A percentile compares a stretch with the other conserved stretches of the same genome.
phyloP scores from a whole-genome alignment of 2,113 vertebrate species.

The Nothobranchius kuhntae region DNA sequence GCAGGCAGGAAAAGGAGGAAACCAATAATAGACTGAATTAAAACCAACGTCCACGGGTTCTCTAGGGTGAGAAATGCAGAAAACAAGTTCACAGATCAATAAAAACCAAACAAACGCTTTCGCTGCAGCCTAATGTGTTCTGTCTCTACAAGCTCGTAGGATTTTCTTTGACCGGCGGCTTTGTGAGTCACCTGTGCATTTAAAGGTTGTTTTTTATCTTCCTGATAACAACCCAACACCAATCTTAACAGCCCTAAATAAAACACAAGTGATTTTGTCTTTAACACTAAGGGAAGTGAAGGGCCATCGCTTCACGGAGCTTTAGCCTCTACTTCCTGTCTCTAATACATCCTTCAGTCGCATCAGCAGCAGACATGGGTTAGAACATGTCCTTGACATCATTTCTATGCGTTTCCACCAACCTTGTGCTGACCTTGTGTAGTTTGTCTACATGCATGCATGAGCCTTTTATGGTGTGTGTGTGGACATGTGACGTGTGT shows the following conservation, averaged over 20 bases:
- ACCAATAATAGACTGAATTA: background rate
- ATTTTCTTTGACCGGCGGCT: too few relatives aligned
- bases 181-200: background rate
- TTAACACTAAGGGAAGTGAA: background rate
- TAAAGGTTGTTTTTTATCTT: background rate
- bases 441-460: too few relatives aligned
- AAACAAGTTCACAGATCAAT: background rate
- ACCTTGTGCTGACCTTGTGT: too few relatives aligned
- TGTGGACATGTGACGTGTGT: too few relatives aligned
- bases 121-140: background rate
- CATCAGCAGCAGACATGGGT: too few relatives aligned
- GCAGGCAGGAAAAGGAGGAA: too few relatives aligned
- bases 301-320: background rate
- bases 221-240: background rate
- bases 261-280: too few relatives aligned
- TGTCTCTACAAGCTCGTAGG: background rate
- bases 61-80: background rate
- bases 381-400: too few relatives aligned
- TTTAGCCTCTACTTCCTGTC: background rate
- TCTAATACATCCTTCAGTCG: too few relatives aligned
- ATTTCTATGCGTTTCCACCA: too few relatives aligned
- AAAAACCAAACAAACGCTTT: background rate
- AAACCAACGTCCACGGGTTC: background rate
- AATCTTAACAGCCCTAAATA: too few relatives aligned
- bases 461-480: too few relatives aligned